Conservation (phyloP, 2,797 vertebrate species). For the Anolis apletophallus region DNA sequence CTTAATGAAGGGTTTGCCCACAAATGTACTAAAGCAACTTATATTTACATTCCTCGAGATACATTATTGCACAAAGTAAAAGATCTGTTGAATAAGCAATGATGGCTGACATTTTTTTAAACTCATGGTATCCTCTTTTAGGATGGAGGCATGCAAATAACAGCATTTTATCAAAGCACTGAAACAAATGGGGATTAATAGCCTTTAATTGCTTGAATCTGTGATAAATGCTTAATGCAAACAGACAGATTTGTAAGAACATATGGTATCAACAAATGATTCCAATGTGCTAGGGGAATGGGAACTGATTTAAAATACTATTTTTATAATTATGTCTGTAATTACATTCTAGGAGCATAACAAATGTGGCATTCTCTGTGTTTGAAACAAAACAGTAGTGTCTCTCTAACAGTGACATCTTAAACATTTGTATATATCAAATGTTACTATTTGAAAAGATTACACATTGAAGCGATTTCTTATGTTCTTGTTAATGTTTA, state of each 20-base stretch:
- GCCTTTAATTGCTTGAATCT: conserved; percentile 56
- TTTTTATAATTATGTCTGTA: conserved; percentile 56
- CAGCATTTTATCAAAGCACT: conserved; percentile 36
- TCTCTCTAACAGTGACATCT: conserved; percentile 31
- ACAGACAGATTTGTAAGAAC: conserved; percentile 18
- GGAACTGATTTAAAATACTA: conserved; percentile 24
- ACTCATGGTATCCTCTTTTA: neutral
- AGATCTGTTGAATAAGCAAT: conserved; percentile 30
- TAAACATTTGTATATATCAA: conserved; percentile 37
- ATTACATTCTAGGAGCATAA: conserved; percentile 22
- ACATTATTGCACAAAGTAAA: neutral
- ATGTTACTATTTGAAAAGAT: conserved; percentile 52
- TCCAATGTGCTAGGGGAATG: conserved; percentile 18
- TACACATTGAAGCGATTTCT: conserved; percentile 48
- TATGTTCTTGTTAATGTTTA: conserved; percentile 12
- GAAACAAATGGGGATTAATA: conserved; percentile 51
- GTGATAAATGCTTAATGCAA: conserved; percentile 53
- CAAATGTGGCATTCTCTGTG: conserved; percentile 30
- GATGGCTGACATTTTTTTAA: conserved; percentile 14
- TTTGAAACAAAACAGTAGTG: conserved; percentile 40
- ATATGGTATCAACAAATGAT: conserved; percentile 30
- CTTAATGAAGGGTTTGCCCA: neutral
- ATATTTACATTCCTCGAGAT: neutral
- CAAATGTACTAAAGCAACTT: neutral
- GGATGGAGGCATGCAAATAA: conserved; percentile 35